Evolutionary conservation across 2,797 vertebrate genomes (phyloP), one percentile per base, ranked within the genome.

Genomic region (Thamnophis elegans): DNA sequence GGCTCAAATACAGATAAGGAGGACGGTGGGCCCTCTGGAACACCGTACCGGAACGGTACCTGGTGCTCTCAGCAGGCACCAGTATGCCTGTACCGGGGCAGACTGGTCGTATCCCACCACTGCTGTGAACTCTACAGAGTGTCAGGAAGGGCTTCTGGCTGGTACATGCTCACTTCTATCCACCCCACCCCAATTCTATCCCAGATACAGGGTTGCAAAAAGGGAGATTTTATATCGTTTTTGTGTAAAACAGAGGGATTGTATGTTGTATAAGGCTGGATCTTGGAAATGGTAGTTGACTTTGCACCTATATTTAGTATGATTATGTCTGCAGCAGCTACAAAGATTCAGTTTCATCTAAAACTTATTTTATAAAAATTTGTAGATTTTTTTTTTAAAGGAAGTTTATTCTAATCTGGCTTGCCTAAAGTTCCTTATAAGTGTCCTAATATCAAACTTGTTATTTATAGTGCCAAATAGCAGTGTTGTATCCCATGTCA

Each of bases 351-450:
- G 62, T 89, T 91, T 93, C 65, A 91, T 88, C 42, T 91, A 91
- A 93, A 90, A 86, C 89, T 88, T 60, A 91, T 93, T 93, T 91
- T 86, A 91, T 89, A 87, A 93, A 91, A 65, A 93, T 89, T 91
- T 91, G 68, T 36, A 53, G 51, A 85, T 93, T 54, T 58, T 88
- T 85, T 42, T 25, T 0, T 1, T 22, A 16, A 93, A 91, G 90
- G 86, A 88, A 93, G 90, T 4, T 91, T 93, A 91, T 85, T 90
- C 65, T 89, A 92, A 93, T 68, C 90, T 90, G 89, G 36, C 87
- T 89, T 88, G 58, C 89, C 7, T n/a, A 51, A 85, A 65, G 88
- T 14, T 16, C 0, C 73, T 91, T 59, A 42, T 68, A 94, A 59
- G 53, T 28, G 78, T 91, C n/a, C 11, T 60, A 3, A 36, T 90